These are phyloP conservation scores for Otus sunia DNA, from an alignment of 2,113 vertebrate species.

Conservation along the genomic window DNA sequence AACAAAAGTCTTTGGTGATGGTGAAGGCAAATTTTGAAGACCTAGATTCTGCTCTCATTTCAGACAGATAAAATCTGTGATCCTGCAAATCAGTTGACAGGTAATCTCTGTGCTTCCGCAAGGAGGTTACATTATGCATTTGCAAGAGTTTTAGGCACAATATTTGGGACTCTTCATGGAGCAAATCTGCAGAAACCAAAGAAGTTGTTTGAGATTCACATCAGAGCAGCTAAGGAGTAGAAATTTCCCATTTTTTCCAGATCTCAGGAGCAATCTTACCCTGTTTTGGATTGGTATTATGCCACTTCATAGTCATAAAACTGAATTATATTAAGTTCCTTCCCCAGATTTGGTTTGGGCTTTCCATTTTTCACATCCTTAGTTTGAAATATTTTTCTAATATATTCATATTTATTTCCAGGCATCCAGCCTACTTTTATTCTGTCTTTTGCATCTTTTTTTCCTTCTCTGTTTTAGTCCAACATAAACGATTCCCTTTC, in stretches of 20 bases:
- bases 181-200: not conserved
- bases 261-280: not conserved
- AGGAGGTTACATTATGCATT: not conserved
- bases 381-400: constrained; percentile 55
- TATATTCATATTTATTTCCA: constrained; percentile 73
- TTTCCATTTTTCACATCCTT: constrained; percentile 52
- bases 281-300: not conserved
- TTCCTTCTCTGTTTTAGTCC: constrained; percentile 58
- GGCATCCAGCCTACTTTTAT: constrained; percentile 67
- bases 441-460: constrained; percentile 66
- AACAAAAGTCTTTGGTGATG: not conserved
- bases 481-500: constrained; percentile 74
- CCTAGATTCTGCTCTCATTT: not conserved
- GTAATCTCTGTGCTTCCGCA: not conserved
- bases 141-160: not conserved
- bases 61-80: not conserved
- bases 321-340: not conserved
- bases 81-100: not conserved
- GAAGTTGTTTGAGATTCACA: not conserved
- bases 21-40: not conserved
- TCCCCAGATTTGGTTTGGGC: constrained; percentile 21
- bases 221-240: not conserved
- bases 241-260: not conserved
- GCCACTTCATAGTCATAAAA: not conserved
- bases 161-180: not conserved